A percentile compares a stretch with the other conserved stretches of the same genome.
Evolutionary conservation across 2,888 invertebrate genomes (phyloP).

Genomic region (Amaurobius ferox): DNA sequence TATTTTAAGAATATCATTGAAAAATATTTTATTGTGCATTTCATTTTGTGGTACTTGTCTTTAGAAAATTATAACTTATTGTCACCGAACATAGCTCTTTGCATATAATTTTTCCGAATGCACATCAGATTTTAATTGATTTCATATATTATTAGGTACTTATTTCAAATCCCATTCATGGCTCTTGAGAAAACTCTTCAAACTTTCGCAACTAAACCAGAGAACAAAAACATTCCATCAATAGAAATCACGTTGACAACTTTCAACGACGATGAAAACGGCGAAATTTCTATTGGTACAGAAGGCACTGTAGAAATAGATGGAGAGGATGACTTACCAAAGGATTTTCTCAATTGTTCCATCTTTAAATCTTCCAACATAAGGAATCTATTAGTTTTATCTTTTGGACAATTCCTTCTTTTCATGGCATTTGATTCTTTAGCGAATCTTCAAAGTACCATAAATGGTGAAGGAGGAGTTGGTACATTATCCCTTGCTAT

Average conservation of each 20-base stretch:
- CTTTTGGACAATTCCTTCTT: slow-evolving; percentile 94
- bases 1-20: too few relatives aligned
- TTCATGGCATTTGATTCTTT: slow-evolving; percentile 97
- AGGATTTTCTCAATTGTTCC: not conserved
- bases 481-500: slow-evolving; percentile 92
- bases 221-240: not conserved
- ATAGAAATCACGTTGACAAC: slow-evolving; percentile 18
- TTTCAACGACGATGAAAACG: slow-evolving; percentile 10
- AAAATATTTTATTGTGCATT: too few relatives aligned
- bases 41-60: too few relatives aligned
- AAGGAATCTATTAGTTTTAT: slow-evolving; percentile 93
- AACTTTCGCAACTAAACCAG: not conserved
- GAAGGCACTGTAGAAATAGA: not conserved
- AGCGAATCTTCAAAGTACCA: slow-evolving; percentile 92
- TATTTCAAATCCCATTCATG: too few relatives aligned
- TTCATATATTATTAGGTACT: too few relatives aligned
- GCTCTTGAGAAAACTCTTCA: not conserved
- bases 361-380: slow-evolving; percentile 81
- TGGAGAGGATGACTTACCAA: not conserved
- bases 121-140: too few relatives aligned
- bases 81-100: too few relatives aligned
- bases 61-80: too few relatives aligned
- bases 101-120: too few relatives aligned
- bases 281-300: not conserved
- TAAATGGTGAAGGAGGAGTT: slow-evolving; percentile 91